These are phyloP conservation scores for Gastrophryne carolinensis DNA, from an alignment of 2,797 vertebrate species.

Conservation along the genomic window DNA sequence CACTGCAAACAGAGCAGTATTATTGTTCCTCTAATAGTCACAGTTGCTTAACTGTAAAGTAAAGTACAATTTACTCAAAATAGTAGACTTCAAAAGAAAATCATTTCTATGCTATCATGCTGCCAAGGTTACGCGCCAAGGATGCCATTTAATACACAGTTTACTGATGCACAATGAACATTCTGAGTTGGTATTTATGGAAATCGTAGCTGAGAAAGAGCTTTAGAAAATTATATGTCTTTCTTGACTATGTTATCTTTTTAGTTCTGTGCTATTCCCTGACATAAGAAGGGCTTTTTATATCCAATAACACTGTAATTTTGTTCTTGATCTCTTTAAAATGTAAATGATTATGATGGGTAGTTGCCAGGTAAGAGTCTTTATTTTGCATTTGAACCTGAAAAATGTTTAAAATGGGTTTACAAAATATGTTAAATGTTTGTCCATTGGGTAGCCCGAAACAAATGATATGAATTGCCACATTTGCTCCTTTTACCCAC, in stretches of 20 bases:
- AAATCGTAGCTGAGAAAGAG: conserved; percentile 19
- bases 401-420: too few species aligned
- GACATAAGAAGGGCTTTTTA: conserved; percentile 7
- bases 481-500: too few species aligned
- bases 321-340: not conserved
- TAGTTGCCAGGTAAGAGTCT: too few species aligned
- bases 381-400: not conserved
- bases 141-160: conserved; percentile 5
- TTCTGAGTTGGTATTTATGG: conserved; percentile 23
- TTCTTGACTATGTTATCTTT: conserved; percentile 23
- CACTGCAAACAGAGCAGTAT: not conserved
- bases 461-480: too few species aligned
- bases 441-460: too few species aligned
- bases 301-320: conserved; percentile 18
- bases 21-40: conserved; percentile 4
- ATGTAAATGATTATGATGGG: not conserved
- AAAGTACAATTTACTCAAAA: conserved; percentile 10
- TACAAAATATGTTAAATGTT: too few species aligned
- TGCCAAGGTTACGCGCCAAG: conserved; percentile 21
- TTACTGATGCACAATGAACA: conserved; percentile 8
- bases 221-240: conserved; percentile 35
- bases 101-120: conserved; percentile 4
- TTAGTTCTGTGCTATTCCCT: not conserved
- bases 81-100: conserved; percentile 8
- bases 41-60: conserved; percentile 18